Evolutionary conservation across 2,113 vertebrate species (phyloP).

Genomic region (Engystomops pustulosus): DNA sequence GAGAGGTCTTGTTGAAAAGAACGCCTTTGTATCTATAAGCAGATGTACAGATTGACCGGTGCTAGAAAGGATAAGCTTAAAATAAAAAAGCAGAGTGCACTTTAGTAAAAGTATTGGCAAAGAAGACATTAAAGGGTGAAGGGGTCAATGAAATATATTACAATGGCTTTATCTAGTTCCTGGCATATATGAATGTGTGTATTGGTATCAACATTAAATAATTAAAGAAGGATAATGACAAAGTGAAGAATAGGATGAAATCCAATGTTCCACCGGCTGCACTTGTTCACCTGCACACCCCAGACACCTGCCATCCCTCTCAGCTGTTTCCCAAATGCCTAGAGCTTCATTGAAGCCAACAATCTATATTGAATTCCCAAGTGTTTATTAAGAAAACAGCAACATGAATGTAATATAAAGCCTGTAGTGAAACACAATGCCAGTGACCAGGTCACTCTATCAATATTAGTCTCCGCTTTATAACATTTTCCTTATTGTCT

Average conservation of each 20-base stretch:
- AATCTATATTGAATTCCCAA: constrained; percentile 45
- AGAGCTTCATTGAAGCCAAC: constrained; percentile 21
- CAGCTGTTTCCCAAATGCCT: constrained; percentile 20
- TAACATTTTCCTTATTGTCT: constrained; percentile 35
- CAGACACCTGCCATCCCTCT: constrained; percentile 11
- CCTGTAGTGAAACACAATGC: constrained; percentile 23
- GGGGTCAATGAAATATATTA: constrained; percentile 10
- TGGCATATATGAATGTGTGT: constrained; percentile 24
- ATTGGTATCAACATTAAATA: constrained; percentile 33
- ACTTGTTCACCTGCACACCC: constrained; percentile 29
- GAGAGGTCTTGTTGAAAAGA: too few relatives aligned
- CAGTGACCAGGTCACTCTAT: constrained; percentile 46
- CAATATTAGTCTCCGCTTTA: constrained; percentile 36
- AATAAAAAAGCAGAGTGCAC: too few relatives aligned
- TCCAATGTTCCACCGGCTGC: constrained; percentile 18
- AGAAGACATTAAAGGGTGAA: constrained; percentile 12
- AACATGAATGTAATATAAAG: constrained; percentile 48
- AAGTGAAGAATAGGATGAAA: constrained; percentile 27
- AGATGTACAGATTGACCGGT: too few relatives aligned
- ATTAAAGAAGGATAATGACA: constrained; percentile 41
- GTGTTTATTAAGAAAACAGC: constrained; percentile 48
- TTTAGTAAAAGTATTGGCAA: too few relatives aligned
- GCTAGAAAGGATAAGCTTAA: too few relatives aligned
- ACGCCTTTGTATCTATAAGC: too few relatives aligned
- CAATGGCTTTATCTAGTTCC: background rate